These are phyloP conservation scores for Pharmacophagus antenor DNA, from an alignment of 2,888 invertebrate species.

Conservation along the genomic window DNA sequence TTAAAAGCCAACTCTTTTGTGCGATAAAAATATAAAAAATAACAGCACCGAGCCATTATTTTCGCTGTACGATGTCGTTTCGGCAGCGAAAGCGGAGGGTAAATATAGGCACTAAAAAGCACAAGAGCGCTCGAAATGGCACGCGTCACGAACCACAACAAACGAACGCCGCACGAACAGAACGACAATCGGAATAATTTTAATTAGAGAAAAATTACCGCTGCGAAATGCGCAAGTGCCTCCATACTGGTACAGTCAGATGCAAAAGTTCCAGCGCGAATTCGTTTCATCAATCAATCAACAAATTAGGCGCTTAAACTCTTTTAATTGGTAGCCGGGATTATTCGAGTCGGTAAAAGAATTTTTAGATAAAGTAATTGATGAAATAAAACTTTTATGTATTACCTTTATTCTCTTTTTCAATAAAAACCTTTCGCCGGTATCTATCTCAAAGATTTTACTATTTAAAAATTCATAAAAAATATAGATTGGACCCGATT, in stretches of 20 bases:
- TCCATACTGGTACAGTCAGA: slow-evolving; percentile 43
- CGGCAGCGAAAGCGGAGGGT: slow-evolving; percentile 59
- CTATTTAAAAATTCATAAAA: background rate
- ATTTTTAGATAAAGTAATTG: slow-evolving; percentile 11
- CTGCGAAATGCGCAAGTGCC: slow-evolving; percentile 61
- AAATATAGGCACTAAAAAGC: slow-evolving; percentile 77
- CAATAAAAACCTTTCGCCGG: background rate
- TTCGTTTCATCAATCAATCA: slow-evolving; percentile 19
- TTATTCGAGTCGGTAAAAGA: background rate
- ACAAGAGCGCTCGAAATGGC: slow-evolving; percentile 69
- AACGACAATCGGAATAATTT: slow-evolving; percentile 79
- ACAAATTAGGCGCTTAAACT: slow-evolving; percentile 9
- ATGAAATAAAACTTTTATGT: background rate
- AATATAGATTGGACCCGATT: background rate
- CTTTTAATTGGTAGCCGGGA: slow-evolving; percentile 10
- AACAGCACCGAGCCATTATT: slow-evolving; percentile 62
- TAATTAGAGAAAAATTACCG: slow-evolving; percentile 80
- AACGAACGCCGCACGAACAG: slow-evolving; percentile 59
- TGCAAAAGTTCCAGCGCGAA: slow-evolving; percentile 31
- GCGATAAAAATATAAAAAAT: slow-evolving; percentile 37
- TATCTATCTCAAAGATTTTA: background rate
- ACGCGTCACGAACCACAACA: slow-evolving; percentile 76
- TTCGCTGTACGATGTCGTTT: slow-evolving; percentile 46
- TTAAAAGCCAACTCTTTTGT: slow-evolving; percentile 35
- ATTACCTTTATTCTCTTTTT: background rate